A percentile compares a stretch with the other conserved stretches of the same genome.
These are phyloP conservation scores for Tryphoninae sp. DNA, from an alignment of 2,888 invertebrate species.

Conservation along the genomic window DNA sequence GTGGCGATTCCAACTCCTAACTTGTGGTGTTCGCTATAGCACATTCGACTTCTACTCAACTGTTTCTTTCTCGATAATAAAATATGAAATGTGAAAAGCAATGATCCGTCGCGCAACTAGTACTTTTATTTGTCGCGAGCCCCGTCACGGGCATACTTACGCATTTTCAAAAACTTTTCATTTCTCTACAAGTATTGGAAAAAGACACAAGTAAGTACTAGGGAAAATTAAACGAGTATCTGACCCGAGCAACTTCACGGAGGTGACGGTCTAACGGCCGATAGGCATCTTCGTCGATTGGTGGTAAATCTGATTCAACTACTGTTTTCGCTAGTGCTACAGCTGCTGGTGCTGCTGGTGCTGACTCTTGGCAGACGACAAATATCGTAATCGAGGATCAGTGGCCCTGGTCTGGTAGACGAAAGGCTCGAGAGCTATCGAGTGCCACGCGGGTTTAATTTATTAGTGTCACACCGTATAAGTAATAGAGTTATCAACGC, in stretches of 20 bases:
- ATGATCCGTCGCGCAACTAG: no score
- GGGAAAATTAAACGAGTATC: not conserved
- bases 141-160: no score
- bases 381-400: slow-evolving; percentile 58
- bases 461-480: not conserved
- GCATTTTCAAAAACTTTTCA: slow-evolving; percentile 30
- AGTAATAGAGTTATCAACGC: not conserved
- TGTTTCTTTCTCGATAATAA: slow-evolving; percentile 75
- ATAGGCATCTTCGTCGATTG: no score
- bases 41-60: slow-evolving; percentile 70
- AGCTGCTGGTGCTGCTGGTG: slow-evolving; percentile 6
- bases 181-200: no score
- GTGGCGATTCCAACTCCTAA: slow-evolving; percentile 57
- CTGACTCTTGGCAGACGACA: slow-evolving; percentile 27
- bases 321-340: no score
- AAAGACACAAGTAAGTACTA: no score
- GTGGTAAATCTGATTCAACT: no score
- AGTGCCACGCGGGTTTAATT: slow-evolving; percentile 60
- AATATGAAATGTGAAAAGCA: slow-evolving; percentile 61
- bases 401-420: slow-evolving; percentile 59
- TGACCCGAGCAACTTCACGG: no score
- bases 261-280: no score
- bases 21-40: slow-evolving; percentile 71
- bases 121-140: no score
- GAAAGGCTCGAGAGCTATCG: slow-evolving; percentile 56